Percentiles rank a stretch among this genome's conserved stretches.
Evolutionary conservation across 2,888 invertebrate species (phyloP).

Genomic region (Amblyjoppa fuscipennis): DNA sequence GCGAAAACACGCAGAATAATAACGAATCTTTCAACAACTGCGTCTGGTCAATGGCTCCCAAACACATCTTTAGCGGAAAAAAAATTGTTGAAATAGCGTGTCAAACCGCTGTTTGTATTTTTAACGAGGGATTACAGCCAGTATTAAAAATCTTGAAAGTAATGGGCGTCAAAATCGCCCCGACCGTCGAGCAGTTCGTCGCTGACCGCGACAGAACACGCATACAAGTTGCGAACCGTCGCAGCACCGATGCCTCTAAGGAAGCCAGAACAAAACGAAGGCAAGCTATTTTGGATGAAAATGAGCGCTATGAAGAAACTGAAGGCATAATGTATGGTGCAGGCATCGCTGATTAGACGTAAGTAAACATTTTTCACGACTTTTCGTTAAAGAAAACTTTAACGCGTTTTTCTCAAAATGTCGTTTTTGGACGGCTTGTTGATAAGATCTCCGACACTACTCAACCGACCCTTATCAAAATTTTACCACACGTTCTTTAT

Average conservation of each 20-base stretch:
- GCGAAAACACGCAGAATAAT: conserved; percentile 69
- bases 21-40: conserved; percentile 69
- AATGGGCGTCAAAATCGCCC: too few relatives aligned
- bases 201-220: too few relatives aligned
- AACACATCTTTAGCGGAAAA: conserved; percentile 59
- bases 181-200: too few relatives aligned
- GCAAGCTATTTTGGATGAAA: neutral
- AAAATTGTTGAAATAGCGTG: neutral
- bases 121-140: too few relatives aligned
- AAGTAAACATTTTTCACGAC: neutral
- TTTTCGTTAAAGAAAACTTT: conserved; percentile 1
- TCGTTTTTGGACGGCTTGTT: neutral
- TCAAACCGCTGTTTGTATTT: too few relatives aligned
- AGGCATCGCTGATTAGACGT: conserved; percentile 1
- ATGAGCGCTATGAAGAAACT: conserved; percentile 6
- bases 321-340: conserved; percentile 16
- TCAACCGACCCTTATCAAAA: conserved; percentile 57
- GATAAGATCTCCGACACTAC: conserved; percentile 55
- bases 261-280: neutral
- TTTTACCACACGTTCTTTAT: conserved; percentile 66
- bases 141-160: too few relatives aligned
- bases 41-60: conserved; percentile 68
- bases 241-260: conserved; percentile 60
- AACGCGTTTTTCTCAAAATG: conserved; percentile 1
- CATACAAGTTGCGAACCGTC: conserved; percentile 51